These are phyloP conservation scores for Setophaga coronata DNA, from an alignment of 2,113 vertebrate genomes.

Conservation along the genomic window DNA sequence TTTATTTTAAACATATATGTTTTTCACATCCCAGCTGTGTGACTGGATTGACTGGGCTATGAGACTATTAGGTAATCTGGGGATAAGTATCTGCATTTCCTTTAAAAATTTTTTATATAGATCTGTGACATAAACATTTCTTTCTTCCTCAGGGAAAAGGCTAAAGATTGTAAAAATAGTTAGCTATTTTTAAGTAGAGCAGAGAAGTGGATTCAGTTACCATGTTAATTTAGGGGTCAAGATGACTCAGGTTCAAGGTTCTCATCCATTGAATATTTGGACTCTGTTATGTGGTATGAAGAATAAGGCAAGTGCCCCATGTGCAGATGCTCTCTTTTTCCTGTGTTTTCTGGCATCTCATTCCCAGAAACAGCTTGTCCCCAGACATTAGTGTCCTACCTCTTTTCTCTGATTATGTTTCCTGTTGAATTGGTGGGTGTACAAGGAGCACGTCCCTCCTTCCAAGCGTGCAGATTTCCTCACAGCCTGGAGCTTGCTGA, in stretches of 20 bases:
- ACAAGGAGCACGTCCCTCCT: neutral
- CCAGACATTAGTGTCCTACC: neutral
- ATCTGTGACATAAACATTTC: neutral
- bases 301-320: neutral
- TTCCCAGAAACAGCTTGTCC: neutral
- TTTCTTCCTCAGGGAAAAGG: neutral
- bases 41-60: neutral
- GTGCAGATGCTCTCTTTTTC: neutral
- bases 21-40: neutral
- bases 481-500: slow-evolving; percentile 19
- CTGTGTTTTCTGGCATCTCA: neutral
- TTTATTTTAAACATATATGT: neutral
- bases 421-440: neutral
- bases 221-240: neutral
- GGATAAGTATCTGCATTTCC: neutral
- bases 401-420: neutral
- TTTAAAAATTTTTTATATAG: neutral
- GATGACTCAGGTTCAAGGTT: neutral
- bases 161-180: neutral
- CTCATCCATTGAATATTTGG: neutral
- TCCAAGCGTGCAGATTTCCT: neutral
- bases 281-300: neutral
- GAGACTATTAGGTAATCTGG: neutral
- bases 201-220: neutral
- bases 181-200: neutral